phyloP scores from a whole-genome alignment of 2,797 vertebrate genomes.

The Hapalemur alaotrensis region DNA sequence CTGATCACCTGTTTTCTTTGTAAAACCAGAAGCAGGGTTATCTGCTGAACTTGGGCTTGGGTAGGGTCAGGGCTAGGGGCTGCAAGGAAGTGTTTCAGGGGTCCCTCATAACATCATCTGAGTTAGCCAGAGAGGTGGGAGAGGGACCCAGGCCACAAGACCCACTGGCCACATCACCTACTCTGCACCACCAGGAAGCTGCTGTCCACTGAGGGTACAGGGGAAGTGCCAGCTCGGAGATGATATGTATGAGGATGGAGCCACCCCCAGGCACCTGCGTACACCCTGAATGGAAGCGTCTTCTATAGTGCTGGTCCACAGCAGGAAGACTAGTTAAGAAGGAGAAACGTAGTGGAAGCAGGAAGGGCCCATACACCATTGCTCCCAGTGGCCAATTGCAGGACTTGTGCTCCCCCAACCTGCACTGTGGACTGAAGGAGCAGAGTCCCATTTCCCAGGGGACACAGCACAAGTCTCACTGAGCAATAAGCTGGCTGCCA shows the following conservation, averaged over 20 bases:
- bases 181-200: background rate
- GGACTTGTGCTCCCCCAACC: background rate
- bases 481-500: background rate
- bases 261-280: background rate
- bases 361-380: background rate
- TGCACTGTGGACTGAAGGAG: background rate
- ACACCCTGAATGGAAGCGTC: background rate
- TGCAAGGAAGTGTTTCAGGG: background rate
- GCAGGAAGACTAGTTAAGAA: background rate
- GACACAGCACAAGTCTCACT: background rate
- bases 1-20: background rate
- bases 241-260: background rate
- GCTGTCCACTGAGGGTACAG: background rate
- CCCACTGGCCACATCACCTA: background rate
- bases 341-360: background rate
- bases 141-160: background rate
- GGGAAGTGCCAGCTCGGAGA: background rate
- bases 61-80: background rate
- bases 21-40: background rate
- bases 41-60: background rate
- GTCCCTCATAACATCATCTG: background rate
- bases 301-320: background rate
- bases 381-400: background rate
- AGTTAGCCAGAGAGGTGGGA: background rate
- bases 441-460: background rate